Base-by-base conservation (phyloP, 2,797 vertebrate species). In the Xenops minutus region DNA sequence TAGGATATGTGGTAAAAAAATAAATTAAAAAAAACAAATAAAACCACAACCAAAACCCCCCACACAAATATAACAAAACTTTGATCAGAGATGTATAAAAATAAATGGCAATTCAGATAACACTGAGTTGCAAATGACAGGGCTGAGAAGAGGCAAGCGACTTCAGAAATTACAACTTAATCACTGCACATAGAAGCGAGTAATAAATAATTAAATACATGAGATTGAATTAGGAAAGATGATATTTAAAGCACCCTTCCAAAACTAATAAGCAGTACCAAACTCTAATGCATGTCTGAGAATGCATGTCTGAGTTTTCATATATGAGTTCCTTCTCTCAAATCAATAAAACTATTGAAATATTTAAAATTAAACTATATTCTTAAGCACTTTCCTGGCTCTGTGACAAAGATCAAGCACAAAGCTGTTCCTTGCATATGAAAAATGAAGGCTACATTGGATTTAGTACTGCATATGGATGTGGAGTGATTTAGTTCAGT, bases 311-410 rank as follows among this genome's bases (percentile, higher is more conserved):
- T 61, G 74, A 84, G 32, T 93, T 91, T 86, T 92, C 63, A 39
- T 73, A 56, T 92, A 39, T 14, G 37, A 92, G 11, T 79, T 91
- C 27, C 41, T 88, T 79, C 63, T 90, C 61, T 48, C 63, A 82
- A 86, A 91, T 92, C 92, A 95, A 92, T 96, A 75, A 29, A 79
- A 59, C 55, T 84, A n/a, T 39, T 96, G 55, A 94, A 93, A 93
- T 95, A 91, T 91, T 97, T 91, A 88, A 91, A 85, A 83, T 80
- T 68, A 91, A 88, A 37, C 41, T 59, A 7, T 62, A 73, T 88
- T 75, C 63, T 90, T 76, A 88, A 92, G 76, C 37, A 79, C 63
- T 63, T 93, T 76, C 30, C 52, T 94, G 89, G 54, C 92, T 92
- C 44, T 0, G 1, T 92, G 74, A 75, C 83, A 94, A 88, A 88